Percentiles rank a stretch among this genome's conserved stretches.
phyloP scores from a whole-genome alignment of 2,113 vertebrate genomes.

The Oncorhynchus tshawytscha region DNA sequence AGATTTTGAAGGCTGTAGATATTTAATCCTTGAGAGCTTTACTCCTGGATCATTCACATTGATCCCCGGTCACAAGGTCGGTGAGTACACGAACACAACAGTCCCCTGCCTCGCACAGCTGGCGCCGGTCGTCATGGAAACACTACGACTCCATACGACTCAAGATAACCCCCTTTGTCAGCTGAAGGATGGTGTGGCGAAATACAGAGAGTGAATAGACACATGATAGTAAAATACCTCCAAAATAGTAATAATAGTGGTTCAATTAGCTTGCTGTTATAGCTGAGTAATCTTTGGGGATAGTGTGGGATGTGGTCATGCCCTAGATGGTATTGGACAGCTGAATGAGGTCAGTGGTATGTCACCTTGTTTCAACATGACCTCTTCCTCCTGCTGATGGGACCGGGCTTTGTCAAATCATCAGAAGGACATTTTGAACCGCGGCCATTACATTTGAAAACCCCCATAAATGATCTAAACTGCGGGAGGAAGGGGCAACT shows the following conservation, averaged over 20 bases:
- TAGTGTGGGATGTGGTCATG: constrained; percentile 13
- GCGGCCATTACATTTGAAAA: constrained; percentile 13
- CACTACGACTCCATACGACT: constrained; percentile 57
- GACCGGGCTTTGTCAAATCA: constrained; percentile 31
- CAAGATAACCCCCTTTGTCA: constrained; percentile 49
- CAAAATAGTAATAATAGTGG: not conserved
- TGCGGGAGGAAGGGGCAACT: constrained; percentile 20
- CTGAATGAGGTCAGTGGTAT: constrained; percentile 2
- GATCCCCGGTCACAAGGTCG: constrained; percentile 73
- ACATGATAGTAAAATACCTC: not conserved
- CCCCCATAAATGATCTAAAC: constrained; percentile 22
- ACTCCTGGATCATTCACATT: constrained; percentile 47
- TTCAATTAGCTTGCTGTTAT: not conserved
- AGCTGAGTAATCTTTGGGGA: constrained; percentile 23
- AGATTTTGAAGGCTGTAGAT: too few relatives aligned
- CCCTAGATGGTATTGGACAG: constrained; percentile 46
- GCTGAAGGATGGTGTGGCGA: constrained; percentile 56
- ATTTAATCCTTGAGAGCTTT: not conserved
- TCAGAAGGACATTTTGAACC: constrained; percentile 9
- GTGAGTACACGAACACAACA: constrained; percentile 50
- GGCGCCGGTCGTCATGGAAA: constrained; percentile 72
- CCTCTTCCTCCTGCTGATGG: not conserved
- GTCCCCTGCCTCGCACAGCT: constrained; percentile 65
- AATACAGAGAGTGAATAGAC: constrained; percentile 5
- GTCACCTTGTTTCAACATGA: constrained; percentile 13